These are phyloP conservation scores for Sminthurinus aureus DNA, from an alignment of 2,888 invertebrate genomes.

Conservation along the genomic window DNA sequence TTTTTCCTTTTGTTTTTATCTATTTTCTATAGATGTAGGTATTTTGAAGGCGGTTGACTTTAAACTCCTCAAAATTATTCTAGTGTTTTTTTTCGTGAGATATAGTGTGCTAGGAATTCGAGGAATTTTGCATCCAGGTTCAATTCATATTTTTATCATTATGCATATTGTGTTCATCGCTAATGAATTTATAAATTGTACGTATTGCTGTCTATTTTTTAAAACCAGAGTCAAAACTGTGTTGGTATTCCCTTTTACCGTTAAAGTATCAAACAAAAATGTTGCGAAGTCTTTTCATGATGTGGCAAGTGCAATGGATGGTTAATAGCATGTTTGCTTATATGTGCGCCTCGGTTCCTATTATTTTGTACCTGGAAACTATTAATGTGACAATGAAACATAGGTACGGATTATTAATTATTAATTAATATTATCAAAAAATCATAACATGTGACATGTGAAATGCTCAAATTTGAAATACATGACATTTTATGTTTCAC, in stretches of 20 bases:
- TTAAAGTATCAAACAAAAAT: not conserved
- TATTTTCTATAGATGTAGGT: not conserved
- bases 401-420: not conserved
- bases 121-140: not conserved
- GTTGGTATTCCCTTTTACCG: not conserved
- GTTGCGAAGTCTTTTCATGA: not conserved
- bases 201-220: not conserved
- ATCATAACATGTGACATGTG: not conserved
- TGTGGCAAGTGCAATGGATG: not conserved
- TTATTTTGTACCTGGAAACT: not conserved
- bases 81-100: not conserved
- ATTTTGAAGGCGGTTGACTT: not conserved
- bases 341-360: not conserved
- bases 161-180: no score
- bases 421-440: not conserved
- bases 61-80: not conserved
- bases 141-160: not conserved
- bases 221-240: not conserved
- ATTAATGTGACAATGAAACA: constrained; percentile 6
- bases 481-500: not conserved
- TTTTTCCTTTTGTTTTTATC: not conserved
- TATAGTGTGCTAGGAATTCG: not conserved
- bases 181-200: not conserved
- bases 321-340: not conserved
- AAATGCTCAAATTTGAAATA: not conserved